Conservation (phyloP, 1,140 invertebrate genomes). For the Drosophila nebulosa region DNA sequence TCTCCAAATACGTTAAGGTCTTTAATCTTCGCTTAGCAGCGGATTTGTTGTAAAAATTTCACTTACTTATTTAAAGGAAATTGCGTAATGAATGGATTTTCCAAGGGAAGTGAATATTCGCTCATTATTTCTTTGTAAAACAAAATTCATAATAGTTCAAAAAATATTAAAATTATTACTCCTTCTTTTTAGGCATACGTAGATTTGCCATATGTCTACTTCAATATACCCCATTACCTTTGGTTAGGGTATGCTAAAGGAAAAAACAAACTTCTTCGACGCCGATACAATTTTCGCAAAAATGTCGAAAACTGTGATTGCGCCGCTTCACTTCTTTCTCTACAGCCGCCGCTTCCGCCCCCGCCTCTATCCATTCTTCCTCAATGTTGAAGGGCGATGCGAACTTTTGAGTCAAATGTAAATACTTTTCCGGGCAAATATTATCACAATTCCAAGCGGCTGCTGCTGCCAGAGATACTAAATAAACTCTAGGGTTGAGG, state of each 20-base stretch:
- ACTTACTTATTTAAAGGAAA: too few species aligned
- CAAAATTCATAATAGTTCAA: too few species aligned
- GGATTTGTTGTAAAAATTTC: too few species aligned
- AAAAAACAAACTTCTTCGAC: constrained; percentile 43
- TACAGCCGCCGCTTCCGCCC: not conserved
- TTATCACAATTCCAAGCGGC: constrained; percentile 71
- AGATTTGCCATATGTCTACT: too few species aligned
- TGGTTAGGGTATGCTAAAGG: not conserved
- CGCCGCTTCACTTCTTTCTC: constrained; percentile 13
- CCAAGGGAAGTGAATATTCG: too few species aligned
- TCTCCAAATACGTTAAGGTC: too few species aligned
- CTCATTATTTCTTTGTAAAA: too few species aligned
- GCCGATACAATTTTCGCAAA: constrained; percentile 73
- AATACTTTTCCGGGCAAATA: constrained; percentile 72
- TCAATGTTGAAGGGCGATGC: constrained; percentile 8
- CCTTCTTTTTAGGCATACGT: too few species aligned
- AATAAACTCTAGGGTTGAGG: constrained; percentile 49
- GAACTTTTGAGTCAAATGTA: constrained; percentile 73
- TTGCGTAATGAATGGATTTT: too few species aligned
- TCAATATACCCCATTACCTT: not conserved
- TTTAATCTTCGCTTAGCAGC: too few species aligned
- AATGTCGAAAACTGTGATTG: constrained; percentile 78
- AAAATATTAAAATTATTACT: too few species aligned
- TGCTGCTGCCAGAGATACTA: constrained; percentile 53
- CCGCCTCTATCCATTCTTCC: not conserved